Conservation (phyloP, 1,140 invertebrate genomes). For the Drosophila nasuta region DNA sequence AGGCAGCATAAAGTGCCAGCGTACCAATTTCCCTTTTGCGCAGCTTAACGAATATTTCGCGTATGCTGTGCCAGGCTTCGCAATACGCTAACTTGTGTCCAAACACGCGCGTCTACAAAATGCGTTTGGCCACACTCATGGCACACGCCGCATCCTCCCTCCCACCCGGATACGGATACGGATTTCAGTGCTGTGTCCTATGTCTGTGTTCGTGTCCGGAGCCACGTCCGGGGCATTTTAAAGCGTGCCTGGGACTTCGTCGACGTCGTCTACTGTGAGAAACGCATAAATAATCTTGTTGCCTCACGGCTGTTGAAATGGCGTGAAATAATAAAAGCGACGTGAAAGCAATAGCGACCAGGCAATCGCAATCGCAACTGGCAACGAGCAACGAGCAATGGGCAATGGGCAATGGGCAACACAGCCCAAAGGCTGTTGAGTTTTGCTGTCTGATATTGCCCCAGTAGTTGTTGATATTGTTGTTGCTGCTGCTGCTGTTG, state of each 20-base stretch:
- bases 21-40: constrained; percentile 23
- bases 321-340: constrained; percentile 83
- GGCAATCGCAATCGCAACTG: constrained; percentile 46
- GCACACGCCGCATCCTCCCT: background rate
- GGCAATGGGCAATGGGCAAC: constrained; percentile 19
- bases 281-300: constrained; percentile 84
- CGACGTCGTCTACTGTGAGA: constrained; percentile 38
- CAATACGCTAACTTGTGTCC: constrained; percentile 71
- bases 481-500: constrained; percentile 30
- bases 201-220: constrained; percentile 20
- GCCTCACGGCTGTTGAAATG: constrained; percentile 83
- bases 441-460: constrained; percentile 32
- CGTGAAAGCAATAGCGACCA: constrained; percentile 76
- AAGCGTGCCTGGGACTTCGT: constrained; percentile 69
- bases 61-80: background rate
- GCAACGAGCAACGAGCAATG: constrained; percentile 27
- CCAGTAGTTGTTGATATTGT: constrained; percentile 25
- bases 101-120: constrained; percentile 74
- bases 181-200: constrained; percentile 12
- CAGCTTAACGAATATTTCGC: constrained; percentile 4
- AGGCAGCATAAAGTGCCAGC: constrained; percentile 52
- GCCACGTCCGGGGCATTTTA: constrained; percentile 55
- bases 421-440: constrained; percentile 57
- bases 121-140: constrained; percentile 53
- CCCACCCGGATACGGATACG: constrained; percentile 7